Base-by-base conservation (phyloP, 2,797 vertebrate genomes). In the Girardinus metallicus region DNA sequence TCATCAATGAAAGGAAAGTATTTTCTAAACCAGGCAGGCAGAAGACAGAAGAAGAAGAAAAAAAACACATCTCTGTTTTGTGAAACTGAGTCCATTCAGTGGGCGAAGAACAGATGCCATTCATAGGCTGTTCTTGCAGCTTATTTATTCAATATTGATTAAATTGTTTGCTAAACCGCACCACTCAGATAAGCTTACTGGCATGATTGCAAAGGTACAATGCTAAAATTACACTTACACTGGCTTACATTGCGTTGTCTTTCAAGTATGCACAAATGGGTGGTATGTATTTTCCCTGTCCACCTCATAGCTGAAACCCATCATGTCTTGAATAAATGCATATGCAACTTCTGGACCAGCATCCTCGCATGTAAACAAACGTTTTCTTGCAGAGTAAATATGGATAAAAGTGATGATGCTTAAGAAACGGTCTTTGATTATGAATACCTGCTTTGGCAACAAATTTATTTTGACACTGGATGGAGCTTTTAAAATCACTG, bases 1-100 rank as follows among this genome's bases (percentile, higher is more conserved):
- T 95, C 92, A 94, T 95, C 93, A 95, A 92, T 95, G 93, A 90
- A 91, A 93, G 89, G 88, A 92, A 94, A 85, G 87, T 84, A 79
- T 91, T 93, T 92, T 87, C 82, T 18, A 53, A 91, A 87, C 79
- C 78, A 75, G 79, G 82, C 84, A 70, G 73, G 60, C 78, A 79
- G 80, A 86, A 87, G 89, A 87, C 87, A 71, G 68, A 23, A 51
- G 49, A 51, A 51, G 49, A 3, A 47, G 23, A 26, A 41, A 57
- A 44, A 60, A 87, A 85, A 87, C 85, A 89, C 83, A 84, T 86
- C 62, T 83, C 85, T 82, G 83, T 89, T 82, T 43, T 62, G 83
- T 83, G 88, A 92, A 87, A 90, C 73, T 29, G 64, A 93, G 88
- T 47, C 73, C 74, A 70, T 84, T 84, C 62, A 71, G 78, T 53